Percentiles rank a stretch among this genome's conserved stretches.
These are phyloP conservation scores for Saccostrea glomerata DNA, from an alignment of 1,140 invertebrate genomes.

Conservation along the genomic window DNA sequence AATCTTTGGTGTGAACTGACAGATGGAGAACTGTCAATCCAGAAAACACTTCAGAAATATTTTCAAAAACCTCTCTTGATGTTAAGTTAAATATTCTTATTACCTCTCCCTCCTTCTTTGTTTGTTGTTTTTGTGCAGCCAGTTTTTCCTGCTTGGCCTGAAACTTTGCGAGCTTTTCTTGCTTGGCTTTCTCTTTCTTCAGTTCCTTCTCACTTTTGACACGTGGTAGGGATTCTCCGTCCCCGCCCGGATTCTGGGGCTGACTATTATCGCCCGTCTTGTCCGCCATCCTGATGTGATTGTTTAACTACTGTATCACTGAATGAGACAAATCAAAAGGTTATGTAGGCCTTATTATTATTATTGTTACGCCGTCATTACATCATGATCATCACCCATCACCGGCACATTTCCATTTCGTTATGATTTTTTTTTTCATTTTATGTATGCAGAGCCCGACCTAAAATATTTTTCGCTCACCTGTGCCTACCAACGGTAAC, in stretches of 20 bases:
- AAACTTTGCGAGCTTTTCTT: constrained; percentile 86
- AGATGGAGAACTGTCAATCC: too few species aligned
- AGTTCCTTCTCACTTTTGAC: constrained; percentile 74
- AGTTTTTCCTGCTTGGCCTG: constrained; percentile 91
- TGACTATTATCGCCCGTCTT: background rate
- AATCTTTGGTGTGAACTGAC: too few species aligned
- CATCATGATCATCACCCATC: constrained; percentile 5
- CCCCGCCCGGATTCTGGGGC: background rate
- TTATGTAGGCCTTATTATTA: background rate
- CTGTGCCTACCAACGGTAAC: background rate
- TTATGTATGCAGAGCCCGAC: constrained; percentile 1
- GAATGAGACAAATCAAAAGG: background rate
- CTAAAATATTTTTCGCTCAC: background rate
- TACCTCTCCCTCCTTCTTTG: constrained; percentile 53
- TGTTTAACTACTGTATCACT: background rate
- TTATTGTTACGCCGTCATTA: background rate
- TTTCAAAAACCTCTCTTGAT: too few species aligned
- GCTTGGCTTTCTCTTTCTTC: constrained; percentile 73
- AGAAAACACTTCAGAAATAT: too few species aligned
- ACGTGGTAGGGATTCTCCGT: constrained; percentile 55
- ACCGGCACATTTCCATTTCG: background rate
- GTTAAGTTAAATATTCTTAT: background rate
- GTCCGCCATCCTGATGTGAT: constrained; percentile 5
- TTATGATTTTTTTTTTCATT: background rate
- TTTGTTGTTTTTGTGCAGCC: constrained; percentile 71